phyloP scores from a whole-genome alignment of 2,113 vertebrate species.

The Phainopepla nitens region DNA sequence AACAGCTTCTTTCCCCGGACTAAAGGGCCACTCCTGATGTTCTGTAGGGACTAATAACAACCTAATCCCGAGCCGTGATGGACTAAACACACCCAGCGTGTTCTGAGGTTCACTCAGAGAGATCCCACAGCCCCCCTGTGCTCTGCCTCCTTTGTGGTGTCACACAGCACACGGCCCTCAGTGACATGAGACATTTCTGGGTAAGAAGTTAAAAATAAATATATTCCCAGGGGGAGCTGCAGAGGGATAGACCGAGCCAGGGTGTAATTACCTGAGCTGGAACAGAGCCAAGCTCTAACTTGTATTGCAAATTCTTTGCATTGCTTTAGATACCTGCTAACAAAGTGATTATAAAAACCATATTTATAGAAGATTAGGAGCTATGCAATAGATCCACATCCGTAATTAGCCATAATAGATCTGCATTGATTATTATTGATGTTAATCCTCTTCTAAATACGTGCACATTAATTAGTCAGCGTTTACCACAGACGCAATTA shows the following conservation, averaged over 20 bases:
- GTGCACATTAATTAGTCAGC: conserved; percentile 47
- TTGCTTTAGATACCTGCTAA: conserved; percentile 62
- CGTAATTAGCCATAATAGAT: conserved; percentile 59
- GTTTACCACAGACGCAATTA: conserved; percentile 38
- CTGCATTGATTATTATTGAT: conserved; percentile 57
- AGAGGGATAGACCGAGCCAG: not conserved
- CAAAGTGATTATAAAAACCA: conserved; percentile 65
- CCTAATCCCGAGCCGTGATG: not conserved
- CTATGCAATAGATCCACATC: conserved; percentile 52
- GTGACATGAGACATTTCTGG: not conserved
- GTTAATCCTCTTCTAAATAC: conserved; percentile 59
- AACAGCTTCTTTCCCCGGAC: not conserved
- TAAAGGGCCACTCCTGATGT: not conserved
- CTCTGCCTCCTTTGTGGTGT: not conserved
- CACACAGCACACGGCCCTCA: not conserved
- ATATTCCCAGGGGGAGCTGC: not conserved
- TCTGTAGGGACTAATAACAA: conserved; percentile 29
- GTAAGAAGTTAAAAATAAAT: conserved; percentile 49
- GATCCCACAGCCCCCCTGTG: not conserved
- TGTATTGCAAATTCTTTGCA: conserved; percentile 49
- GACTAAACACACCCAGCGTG: not conserved
- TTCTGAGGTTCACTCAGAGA: not conserved
- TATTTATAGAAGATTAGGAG: conserved; percentile 66
- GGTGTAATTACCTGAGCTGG: conserved; percentile 60
- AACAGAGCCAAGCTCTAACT: conserved; percentile 24